Conservation (phyloP, 2,888 invertebrate genomes). For the Lasioglossum figueresi region DNA sequence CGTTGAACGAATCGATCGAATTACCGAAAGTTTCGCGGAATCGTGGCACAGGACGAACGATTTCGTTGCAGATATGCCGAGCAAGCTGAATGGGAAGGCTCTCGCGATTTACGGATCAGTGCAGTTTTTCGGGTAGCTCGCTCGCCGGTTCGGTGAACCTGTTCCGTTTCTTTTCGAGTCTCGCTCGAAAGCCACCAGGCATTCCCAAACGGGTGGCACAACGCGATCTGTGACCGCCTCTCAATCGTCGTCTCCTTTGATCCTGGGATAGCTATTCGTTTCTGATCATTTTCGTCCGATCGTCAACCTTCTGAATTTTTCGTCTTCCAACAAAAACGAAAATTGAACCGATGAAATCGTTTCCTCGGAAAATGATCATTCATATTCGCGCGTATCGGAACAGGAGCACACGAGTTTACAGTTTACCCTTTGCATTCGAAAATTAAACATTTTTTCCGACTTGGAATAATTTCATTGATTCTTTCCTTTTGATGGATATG, state of each 20-base stretch:
- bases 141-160: conserved; percentile 1
- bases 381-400: no score
- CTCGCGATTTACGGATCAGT: conserved; percentile 10
- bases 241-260: not conserved
- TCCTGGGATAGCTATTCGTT: not conserved
- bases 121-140: conserved; percentile 17
- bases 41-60: not conserved
- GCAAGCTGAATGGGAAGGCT: not conserved
- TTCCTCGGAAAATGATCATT: not conserved
- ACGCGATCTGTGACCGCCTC: not conserved
- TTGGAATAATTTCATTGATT: no score
- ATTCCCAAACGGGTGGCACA: not conserved
- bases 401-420: not conserved
- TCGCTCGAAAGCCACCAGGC: not conserved
- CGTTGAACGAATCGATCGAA: not conserved
- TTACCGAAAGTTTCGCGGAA: not conserved
- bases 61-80: not conserved
- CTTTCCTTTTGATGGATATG: no score
- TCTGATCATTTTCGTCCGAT: not conserved
- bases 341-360: not conserved
- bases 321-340: not conserved
- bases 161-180: not conserved
- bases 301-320: not conserved
- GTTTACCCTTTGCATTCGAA: no score
- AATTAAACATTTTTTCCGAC: no score